Conservation (phyloP, 2,797 vertebrate genomes). For the Fundulus diaphanus region DNA sequence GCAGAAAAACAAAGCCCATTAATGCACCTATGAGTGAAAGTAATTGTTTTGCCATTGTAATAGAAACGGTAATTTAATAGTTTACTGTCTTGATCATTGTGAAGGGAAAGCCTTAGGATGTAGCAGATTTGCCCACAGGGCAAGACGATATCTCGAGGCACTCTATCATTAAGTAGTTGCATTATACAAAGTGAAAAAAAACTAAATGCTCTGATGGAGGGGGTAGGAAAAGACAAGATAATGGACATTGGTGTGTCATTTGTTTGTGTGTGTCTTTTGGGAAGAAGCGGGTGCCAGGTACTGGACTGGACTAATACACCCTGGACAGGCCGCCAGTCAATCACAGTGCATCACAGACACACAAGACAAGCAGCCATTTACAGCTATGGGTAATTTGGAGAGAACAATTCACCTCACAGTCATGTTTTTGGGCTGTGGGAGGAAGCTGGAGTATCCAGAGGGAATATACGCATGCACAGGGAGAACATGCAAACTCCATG, state of each 20-base stretch:
- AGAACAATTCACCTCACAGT: too few relatives aligned
- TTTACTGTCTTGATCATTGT: slow-evolving; percentile 1
- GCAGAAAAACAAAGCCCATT: not conserved
- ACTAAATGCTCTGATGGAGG: not conserved
- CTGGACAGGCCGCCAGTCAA: too few relatives aligned
- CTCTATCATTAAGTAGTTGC: not conserved
- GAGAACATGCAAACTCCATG: too few relatives aligned
- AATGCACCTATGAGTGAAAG: not conserved
- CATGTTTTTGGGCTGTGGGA: too few relatives aligned
- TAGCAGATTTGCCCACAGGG: not conserved
- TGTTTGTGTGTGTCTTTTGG: not conserved
- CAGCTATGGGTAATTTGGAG: too few relatives aligned
- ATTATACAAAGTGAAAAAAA: not conserved
- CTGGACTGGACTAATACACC: not conserved
- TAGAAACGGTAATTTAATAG: not conserved
- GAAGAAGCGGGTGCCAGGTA: not conserved
- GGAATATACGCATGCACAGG: too few relatives aligned
- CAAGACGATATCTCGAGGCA: not conserved
- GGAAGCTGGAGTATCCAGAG: too few relatives aligned
- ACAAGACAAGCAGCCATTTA: too few relatives aligned
- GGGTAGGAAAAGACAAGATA: not conserved
- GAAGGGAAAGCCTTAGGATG: not conserved
- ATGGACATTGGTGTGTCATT: not conserved
- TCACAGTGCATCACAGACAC: too few relatives aligned
- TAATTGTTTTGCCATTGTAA: not conserved